phyloP scores from a whole-genome alignment of 2,113 vertebrate species.

The Bombycilla garrulus region DNA sequence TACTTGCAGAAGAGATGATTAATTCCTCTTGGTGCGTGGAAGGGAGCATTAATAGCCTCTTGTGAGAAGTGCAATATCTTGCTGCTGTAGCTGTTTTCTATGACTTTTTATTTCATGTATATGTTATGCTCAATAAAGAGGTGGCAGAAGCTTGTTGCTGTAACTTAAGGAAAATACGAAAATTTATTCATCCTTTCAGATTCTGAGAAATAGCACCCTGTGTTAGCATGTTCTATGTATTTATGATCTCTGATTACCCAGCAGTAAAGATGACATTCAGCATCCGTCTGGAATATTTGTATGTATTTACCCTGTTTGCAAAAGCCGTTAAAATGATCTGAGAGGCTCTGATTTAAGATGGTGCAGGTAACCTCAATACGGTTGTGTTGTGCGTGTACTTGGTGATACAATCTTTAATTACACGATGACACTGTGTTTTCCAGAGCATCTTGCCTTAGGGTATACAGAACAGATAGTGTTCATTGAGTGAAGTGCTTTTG shows the following conservation, averaged over 20 bases:
- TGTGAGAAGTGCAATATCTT: constrained; percentile 28
- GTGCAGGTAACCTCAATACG: background rate
- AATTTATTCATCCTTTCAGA: background rate
- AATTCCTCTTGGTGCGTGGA: constrained; percentile 20
- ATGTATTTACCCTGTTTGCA: background rate
- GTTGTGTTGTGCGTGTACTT: background rate
- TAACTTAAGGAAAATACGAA: constrained; percentile 17
- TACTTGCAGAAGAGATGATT: constrained; percentile 39
- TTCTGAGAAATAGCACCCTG: constrained; percentile 27
- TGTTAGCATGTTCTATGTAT: background rate
- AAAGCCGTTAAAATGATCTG: background rate
- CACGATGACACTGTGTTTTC: background rate
- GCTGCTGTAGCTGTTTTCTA: constrained; percentile 21
- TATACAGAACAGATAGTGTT: background rate
- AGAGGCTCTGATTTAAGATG: constrained; percentile 18
- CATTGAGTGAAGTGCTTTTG: background rate
- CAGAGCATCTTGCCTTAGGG: background rate
- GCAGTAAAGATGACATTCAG: constrained; percentile 1
- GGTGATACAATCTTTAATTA: constrained; percentile 35
- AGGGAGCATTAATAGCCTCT: constrained; percentile 49
- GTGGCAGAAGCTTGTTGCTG: background rate
- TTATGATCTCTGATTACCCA: background rate
- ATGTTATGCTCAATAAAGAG: background rate
- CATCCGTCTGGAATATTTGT: background rate
- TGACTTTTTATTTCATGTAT: background rate